Base-by-base conservation (phyloP, 2,888 invertebrate species). In the Folsomia candida region DNA sequence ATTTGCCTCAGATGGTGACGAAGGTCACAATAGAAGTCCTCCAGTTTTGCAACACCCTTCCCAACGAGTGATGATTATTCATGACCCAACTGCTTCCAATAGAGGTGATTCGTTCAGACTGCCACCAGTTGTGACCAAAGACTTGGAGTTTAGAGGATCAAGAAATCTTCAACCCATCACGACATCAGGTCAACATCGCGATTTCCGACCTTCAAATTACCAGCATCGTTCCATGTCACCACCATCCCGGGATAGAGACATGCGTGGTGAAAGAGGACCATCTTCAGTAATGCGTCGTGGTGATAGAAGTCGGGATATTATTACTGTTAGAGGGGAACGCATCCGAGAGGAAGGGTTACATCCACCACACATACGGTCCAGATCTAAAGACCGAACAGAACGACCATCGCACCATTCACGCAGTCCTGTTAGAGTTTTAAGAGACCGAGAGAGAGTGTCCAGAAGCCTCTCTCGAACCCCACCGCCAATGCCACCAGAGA, bases 41-140 rank as follows among this genome's bases (percentile, higher is more conserved):
- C 47, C 57, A 20, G 66, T 69, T 1, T 63, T 70, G 37, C 63
- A 67, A 64, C 69, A 69, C n/a, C 69, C 72, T 28, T 61, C 69
- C 9, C 79, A 78, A 64, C 65, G 77, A 22, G 78, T 78, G 2
- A 76, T 79, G 18, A 78, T 78, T 47, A 78, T 79, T 51, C 62
- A 76, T 18, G 77, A 78, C 58, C 77, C 77, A n/a, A 61, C 73
- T 26, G 11, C 20, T 4, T 6, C 11, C 6, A 54, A n/a, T 54
- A 54, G 22, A 6, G 6, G 4, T 14, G 54, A 54, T 14, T 37
- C 37, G 14, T 37, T 37, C 14, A 37, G 37, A 37, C 37, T 37
- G 37, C 37, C 37, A 9, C 14, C 37, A 37, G 4, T 14, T 14
- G 4, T 14, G 14, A 37, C 37, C 14, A 18, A 18, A 20, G 18